A percentile compares a stretch with the other conserved stretches of the same genome.
These are phyloP conservation scores for Campoletis raptor DNA, from an alignment of 2,888 invertebrate genomes.

Conservation along the genomic window DNA sequence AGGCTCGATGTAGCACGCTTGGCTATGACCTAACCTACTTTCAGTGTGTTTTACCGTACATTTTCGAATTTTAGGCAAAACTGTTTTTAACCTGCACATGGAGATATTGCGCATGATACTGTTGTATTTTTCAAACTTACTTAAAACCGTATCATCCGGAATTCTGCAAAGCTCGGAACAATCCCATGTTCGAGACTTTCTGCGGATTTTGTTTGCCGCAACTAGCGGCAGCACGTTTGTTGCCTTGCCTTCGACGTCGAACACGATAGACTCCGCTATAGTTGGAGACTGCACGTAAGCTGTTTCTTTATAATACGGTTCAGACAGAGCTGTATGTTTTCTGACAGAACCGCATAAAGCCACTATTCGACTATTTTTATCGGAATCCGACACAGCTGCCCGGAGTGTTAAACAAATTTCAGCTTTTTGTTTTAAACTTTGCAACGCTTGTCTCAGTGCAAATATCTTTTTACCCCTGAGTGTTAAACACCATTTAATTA, in stretches of 20 bases:
- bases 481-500: conserved; percentile 1
- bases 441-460: not conserved
- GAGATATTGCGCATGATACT: not conserved
- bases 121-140: not conserved
- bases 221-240: not conserved
- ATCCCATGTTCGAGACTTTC: not conserved
- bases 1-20: conserved; percentile 1
- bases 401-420: not conserved
- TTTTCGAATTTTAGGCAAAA: not conserved
- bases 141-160: not conserved
- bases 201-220: not conserved
- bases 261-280: not conserved
- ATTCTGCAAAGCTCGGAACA: not conserved
- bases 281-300: not conserved
- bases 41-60: not conserved
- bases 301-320: conserved; percentile 7
- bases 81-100: not conserved
- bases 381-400: not conserved
- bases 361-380: not conserved
- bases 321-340: not conserved
- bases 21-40: not conserved
- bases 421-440: not conserved
- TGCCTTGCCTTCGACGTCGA: conserved; percentile 15
- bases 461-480: not conserved
- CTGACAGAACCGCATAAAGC: conserved; percentile 8